These are phyloP conservation scores for Sinelater perroti DNA, from an alignment of 2,888 invertebrate species.

Conservation along the genomic window DNA sequence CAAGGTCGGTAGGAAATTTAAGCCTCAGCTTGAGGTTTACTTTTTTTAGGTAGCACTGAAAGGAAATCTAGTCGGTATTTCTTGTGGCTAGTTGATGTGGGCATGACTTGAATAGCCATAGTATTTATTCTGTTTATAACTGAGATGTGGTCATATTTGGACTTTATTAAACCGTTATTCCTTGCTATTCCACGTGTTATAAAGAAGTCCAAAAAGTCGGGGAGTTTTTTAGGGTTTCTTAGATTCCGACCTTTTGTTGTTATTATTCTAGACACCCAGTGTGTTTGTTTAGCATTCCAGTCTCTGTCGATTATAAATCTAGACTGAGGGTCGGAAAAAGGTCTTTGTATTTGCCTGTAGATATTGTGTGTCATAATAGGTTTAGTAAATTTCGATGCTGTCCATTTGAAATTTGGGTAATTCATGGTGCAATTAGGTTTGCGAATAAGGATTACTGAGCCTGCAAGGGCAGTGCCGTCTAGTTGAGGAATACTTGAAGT, in stretches of 20 bases:
- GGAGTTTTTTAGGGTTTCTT: no score
- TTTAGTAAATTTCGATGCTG: background rate
- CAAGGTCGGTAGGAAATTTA: background rate
- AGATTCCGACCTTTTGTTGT: background rate
- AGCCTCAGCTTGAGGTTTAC: background rate
- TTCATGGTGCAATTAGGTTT: background rate
- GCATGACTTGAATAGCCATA: no score
- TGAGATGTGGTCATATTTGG: no score
- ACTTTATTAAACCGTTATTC: no score
- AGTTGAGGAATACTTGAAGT: background rate
- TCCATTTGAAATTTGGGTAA: background rate
- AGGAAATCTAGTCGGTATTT: no score
- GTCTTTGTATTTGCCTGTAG: background rate
- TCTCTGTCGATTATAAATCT: background rate
- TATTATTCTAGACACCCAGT: background rate
- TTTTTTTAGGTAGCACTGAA: no score
- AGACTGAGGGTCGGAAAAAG: background rate
- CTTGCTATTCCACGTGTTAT: no score
- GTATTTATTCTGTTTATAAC: no score
- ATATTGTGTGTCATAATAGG: background rate
- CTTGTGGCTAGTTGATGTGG: background rate
- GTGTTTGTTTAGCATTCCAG: background rate
- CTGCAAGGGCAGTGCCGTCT: no score
- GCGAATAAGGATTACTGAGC: background rate
- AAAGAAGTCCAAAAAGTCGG: no score